Percentiles rank a stretch among this genome's conserved stretches.
Conservation (phyloP, 2,888 invertebrate genomes). For the Drosophila macrospina region DNA sequence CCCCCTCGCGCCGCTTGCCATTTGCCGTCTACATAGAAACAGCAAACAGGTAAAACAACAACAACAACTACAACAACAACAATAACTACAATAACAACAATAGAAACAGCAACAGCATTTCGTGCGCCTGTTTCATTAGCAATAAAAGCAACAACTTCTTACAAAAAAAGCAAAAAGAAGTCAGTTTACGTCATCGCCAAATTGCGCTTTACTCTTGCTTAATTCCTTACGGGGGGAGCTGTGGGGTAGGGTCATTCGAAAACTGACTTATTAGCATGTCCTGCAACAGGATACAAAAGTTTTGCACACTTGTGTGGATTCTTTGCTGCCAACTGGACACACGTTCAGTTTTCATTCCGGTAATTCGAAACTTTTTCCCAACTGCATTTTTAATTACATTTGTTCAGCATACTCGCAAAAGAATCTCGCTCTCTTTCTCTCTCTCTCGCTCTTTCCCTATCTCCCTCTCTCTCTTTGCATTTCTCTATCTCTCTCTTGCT, state of each 20-base stretch:
- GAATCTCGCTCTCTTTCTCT: slow-evolving; percentile 2
- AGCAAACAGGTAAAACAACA: slow-evolving; percentile 70
- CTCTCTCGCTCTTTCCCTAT: neutral
- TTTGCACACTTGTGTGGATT: slow-evolving; percentile 65
- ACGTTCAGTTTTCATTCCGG: slow-evolving; percentile 54
- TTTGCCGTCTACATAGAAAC: slow-evolving; percentile 75
- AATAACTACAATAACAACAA: slow-evolving; percentile 31
- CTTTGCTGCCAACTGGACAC: slow-evolving; percentile 57
- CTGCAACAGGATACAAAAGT: slow-evolving; percentile 73
- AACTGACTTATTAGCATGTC: slow-evolving; percentile 75
- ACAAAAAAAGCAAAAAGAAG: slow-evolving; percentile 37
- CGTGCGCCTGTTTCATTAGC: slow-evolving; percentile 49
- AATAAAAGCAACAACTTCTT: slow-evolving; percentile 42
- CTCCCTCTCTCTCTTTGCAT: neutral
- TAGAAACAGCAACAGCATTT: slow-evolving; percentile 35
- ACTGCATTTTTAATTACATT: slow-evolving; percentile 73
- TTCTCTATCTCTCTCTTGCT: neutral
- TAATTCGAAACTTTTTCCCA: slow-evolving; percentile 68
- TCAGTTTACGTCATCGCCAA: slow-evolving; percentile 75
- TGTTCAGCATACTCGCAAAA: slow-evolving; percentile 53
- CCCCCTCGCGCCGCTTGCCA: slow-evolving; percentile 60
- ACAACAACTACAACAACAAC: slow-evolving; percentile 29
- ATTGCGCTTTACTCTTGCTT: slow-evolving; percentile 68
- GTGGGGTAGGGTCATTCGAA: slow-evolving; percentile 13
- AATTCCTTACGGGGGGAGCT: neutral